Conservation (phyloP, 2,113 vertebrate species). For the Ibidorhyncha struthersii region DNA sequence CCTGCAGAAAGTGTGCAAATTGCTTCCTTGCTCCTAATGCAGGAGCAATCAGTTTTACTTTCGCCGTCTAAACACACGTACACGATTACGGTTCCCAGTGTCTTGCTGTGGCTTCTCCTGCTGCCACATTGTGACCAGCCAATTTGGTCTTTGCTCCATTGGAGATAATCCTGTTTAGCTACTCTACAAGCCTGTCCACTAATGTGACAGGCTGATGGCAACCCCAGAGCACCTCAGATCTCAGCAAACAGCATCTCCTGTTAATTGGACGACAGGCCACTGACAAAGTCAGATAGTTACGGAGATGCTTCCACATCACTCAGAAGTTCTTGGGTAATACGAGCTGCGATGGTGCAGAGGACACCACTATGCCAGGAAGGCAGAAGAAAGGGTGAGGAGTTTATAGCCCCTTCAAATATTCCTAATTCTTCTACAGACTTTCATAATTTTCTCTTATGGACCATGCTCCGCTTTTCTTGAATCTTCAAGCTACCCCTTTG, state of each 20-base stretch:
- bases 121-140: not conserved
- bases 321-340: not conserved
- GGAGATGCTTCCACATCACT: not conserved
- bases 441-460: not conserved
- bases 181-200: not conserved
- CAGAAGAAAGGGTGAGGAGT: not conserved
- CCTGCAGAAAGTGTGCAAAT: slow-evolving; percentile 41
- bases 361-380: not conserved
- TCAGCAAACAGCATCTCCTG: not conserved
- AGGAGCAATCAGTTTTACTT: not conserved
- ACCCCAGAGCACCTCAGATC: not conserved
- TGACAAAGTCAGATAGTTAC: not conserved
- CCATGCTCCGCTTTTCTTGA: not conserved
- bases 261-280: not conserved
- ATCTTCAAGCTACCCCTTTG: not conserved
- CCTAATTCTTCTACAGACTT: not conserved
- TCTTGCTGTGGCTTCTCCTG: slow-evolving; percentile 22
- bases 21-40: not conserved
- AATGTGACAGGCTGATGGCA: not conserved
- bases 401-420: not conserved
- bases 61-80: not conserved
- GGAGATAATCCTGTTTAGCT: slow-evolving; percentile 44
- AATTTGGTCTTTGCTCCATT: slow-evolving; percentile 6
- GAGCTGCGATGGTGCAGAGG: not conserved
- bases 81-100: not conserved